Percentiles rank a stretch among this genome's conserved stretches.
Conservation (phyloP, 2,113 vertebrate species). For the Myotis davidii region DNA sequence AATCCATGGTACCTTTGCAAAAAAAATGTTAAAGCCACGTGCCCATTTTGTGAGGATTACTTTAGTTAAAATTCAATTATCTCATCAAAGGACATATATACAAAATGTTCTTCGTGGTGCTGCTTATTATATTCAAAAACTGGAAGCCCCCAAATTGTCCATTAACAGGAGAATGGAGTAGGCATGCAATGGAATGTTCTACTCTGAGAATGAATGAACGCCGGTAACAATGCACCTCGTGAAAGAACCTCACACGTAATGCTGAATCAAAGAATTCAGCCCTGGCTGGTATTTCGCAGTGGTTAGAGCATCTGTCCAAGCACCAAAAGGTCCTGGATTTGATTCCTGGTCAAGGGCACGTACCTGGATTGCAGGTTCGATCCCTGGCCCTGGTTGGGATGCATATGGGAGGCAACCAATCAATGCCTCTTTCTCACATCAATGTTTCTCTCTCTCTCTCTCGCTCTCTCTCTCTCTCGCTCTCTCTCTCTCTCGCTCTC, state of each 20-base stretch:
- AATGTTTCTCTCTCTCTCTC: no score
- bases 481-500: no score
- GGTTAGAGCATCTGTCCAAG: no score
- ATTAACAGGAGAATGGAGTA: neutral
- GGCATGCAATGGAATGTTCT: neutral
- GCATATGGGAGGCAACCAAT: no score
- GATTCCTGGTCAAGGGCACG: no score
- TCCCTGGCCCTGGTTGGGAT: no score
- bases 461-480: no score
- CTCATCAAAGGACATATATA: neutral
- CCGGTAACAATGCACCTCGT: neutral
- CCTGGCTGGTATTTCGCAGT: no score
- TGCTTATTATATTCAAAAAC: neutral
- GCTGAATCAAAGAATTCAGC: neutral
- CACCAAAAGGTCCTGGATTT: no score
- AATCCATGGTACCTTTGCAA: neutral
- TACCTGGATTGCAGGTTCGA: no score
- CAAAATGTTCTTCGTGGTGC: neutral
- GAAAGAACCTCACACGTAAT: neutral
- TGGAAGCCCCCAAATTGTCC: neutral
- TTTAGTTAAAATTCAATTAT: conserved; percentile 13
- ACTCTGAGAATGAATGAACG: neutral
- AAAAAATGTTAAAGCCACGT: neutral
- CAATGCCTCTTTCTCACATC: no score
- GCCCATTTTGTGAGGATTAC: neutral